These are phyloP conservation scores for Lithophane semibrunnea DNA, from an alignment of 2,888 invertebrate species.

Conservation along the genomic window DNA sequence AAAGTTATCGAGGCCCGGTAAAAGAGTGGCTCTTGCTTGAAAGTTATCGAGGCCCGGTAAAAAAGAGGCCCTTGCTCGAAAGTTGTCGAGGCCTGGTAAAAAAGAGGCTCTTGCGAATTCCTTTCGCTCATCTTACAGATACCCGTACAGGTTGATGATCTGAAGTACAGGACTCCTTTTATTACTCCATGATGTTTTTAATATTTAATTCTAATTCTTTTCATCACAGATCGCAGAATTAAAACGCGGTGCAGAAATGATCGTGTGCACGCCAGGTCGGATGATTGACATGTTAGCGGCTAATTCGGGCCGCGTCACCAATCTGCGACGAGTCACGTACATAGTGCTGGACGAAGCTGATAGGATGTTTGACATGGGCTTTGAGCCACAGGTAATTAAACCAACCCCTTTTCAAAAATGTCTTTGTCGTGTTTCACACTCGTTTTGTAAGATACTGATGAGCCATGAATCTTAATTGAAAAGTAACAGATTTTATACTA, in stretches of 20 bases:
- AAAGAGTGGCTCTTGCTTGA: too few species aligned
- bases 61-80: too few species aligned
- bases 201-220: too few species aligned
- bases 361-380: slow-evolving; percentile 99
- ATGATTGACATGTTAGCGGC: slow-evolving; percentile 99
- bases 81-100: too few species aligned
- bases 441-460: not conserved
- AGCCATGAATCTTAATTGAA: not conserved
- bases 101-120: too few species aligned
- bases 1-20: too few species aligned
- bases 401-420: not conserved
- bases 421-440: not conserved
- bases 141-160: too few species aligned
- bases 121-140: too few species aligned
- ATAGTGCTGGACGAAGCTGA: slow-evolving; percentile 99
- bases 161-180: not conserved
- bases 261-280: slow-evolving; percentile 99
- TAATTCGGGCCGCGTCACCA: slow-evolving; percentile 99
- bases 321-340: slow-evolving; percentile 98
- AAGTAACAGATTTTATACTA: not conserved
- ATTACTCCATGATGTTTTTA: too few species aligned
- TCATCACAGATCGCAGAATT: slow-evolving; percentile 95
- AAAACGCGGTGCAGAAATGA: slow-evolving; percentile 99
- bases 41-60: too few species aligned
- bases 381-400: slow-evolving; percentile 96